Evolutionary conservation across 2,797 vertebrate species (phyloP).

Genomic region (Poecilia velifera): DNA sequence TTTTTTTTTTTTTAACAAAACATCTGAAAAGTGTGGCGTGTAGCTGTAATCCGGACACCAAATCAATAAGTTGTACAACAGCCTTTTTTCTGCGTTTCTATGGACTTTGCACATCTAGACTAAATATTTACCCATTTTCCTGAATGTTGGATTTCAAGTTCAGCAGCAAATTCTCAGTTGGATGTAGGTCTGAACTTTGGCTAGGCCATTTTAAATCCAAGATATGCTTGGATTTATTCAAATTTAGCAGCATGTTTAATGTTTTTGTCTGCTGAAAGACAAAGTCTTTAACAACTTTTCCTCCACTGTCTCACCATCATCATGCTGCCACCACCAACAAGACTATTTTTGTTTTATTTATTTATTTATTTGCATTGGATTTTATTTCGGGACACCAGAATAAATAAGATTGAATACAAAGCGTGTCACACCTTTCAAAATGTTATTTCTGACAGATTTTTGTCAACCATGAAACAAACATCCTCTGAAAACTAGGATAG

Average conservation of each 20-base stretch:
- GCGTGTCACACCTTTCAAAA: background rate
- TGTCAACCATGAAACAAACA: background rate
- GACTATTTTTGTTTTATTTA: background rate
- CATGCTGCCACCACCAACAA: background rate
- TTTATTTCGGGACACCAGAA: background rate
- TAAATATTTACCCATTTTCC: background rate
- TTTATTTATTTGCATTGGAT: background rate
- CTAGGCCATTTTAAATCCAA: background rate
- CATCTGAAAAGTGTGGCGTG: background rate
- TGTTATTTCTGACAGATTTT: background rate
- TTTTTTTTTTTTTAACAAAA: background rate
- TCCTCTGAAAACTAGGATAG: background rate
- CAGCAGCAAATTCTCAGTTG: background rate
- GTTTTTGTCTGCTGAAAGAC: background rate
- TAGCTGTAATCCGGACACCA: background rate
- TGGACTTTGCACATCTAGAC: background rate
- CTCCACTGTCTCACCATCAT: background rate
- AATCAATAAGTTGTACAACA: background rate
- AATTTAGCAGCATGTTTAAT: background rate
- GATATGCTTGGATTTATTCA: background rate
- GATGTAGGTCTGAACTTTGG: background rate
- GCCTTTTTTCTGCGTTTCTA: background rate
- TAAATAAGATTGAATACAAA: background rate
- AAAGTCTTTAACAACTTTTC: background rate
- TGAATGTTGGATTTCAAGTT: background rate